Evolutionary conservation across 2,888 invertebrate species (phyloP).

Genomic region (Octodonta nipae): DNA sequence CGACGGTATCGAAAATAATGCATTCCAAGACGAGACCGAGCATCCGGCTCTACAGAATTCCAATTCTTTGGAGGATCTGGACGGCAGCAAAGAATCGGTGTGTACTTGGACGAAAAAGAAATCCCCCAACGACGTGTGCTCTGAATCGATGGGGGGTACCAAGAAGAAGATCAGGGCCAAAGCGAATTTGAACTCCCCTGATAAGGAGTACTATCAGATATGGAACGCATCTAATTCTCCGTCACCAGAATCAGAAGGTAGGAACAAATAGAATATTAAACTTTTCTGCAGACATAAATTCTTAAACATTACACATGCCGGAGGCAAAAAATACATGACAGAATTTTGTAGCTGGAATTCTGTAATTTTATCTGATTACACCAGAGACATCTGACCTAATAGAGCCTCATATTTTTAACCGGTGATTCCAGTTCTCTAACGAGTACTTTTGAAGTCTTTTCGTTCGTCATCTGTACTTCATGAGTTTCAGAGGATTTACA

Average conservation of each 20-base stretch:
- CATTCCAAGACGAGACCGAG: conserved; percentile 29
- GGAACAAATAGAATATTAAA: conserved; percentile 3
- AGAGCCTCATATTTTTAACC: too few species aligned
- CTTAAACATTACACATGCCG: too few species aligned
- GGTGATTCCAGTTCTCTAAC: too few species aligned
- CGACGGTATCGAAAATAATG: conserved; percentile 33
- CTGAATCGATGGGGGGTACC: conserved; percentile 43
- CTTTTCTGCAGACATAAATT: too few species aligned
- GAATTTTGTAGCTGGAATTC: too few species aligned
- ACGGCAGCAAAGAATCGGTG: conserved; percentile 18
- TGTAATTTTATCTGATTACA: too few species aligned
- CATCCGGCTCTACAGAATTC: conserved; percentile 7
- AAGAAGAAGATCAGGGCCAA: conserved; percentile 52
- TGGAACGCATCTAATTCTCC: conserved; percentile 49
- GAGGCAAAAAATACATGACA: too few species aligned
- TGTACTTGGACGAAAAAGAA: conserved; percentile 32
- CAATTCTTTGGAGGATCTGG: conserved; percentile 30
- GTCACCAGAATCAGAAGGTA: conserved; percentile 20
- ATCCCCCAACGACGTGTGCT: conserved; percentile 30
- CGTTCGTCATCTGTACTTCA: too few species aligned
- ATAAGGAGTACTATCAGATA: conserved; percentile 54
- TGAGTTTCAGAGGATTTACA: too few species aligned
- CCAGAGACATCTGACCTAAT: too few species aligned
- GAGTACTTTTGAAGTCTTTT: too few species aligned
- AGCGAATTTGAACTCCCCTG: conserved; percentile 42